A percentile compares a stretch with the other conserved stretches of the same genome.
phyloP scores from a whole-genome alignment of 2,797 vertebrate genomes.

The Myotis vivesi region DNA sequence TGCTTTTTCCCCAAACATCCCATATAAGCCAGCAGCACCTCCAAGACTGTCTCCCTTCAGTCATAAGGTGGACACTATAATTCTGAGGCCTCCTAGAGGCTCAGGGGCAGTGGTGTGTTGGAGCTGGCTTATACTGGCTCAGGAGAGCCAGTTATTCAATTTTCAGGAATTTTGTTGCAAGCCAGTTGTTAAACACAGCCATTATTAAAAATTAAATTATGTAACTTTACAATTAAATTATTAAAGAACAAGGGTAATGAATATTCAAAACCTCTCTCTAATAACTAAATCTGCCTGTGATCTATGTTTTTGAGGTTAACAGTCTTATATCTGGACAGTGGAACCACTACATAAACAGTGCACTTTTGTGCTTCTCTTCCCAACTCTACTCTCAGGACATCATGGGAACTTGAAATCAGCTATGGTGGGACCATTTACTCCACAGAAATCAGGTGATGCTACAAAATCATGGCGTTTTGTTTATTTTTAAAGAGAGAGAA shows the following conservation, averaged over 20 bases:
- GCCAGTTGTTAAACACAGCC: not conserved
- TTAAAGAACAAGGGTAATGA: conserved; percentile 3
- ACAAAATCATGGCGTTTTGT: not conserved
- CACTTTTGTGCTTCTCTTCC: not conserved
- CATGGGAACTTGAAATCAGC: conserved; percentile 30
- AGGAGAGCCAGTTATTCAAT: not conserved
- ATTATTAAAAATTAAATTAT: conserved; percentile 33
- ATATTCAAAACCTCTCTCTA: not conserved
- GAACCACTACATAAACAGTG: not conserved
- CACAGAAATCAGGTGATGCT: not conserved
- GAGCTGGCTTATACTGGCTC: not conserved
- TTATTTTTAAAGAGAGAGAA: not conserved
- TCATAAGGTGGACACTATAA: not conserved
- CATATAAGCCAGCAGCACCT: not conserved
- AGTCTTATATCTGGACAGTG: not conserved
- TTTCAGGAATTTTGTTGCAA: conserved; percentile 15
- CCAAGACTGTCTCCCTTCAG: not conserved
- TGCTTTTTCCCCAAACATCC: not conserved
- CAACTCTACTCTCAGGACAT: not conserved
- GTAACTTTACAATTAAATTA: not conserved
- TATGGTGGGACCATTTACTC: not conserved
- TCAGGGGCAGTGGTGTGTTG: not conserved
- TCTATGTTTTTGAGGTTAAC: not conserved
- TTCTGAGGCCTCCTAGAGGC: not conserved
- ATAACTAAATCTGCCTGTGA: not conserved